Conservation (phyloP, 1,140 invertebrate species). For the Ceratoteleas bidentatus region DNA sequence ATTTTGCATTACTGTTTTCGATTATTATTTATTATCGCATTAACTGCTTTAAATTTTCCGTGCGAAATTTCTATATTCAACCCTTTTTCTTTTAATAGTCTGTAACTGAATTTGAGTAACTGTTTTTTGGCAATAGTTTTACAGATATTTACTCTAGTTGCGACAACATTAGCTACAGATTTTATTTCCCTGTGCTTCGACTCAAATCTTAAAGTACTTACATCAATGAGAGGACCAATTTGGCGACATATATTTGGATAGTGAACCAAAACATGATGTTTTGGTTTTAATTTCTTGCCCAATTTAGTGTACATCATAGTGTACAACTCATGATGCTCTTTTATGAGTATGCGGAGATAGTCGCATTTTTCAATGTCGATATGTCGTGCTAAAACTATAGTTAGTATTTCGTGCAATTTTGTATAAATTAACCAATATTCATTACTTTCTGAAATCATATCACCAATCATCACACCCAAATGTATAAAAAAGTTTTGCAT, state of each 20-base stretch:
- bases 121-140: not conserved
- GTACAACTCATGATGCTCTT: conserved; percentile 9
- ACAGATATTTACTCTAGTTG: not conserved
- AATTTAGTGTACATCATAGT: too few relatives aligned
- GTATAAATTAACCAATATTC: conserved; percentile 4
- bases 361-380: not conserved
- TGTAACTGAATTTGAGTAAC: not conserved
- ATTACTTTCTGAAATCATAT: not conserved
- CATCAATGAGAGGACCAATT: conserved; percentile 32
- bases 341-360: not conserved
- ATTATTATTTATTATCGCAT: too few relatives aligned
- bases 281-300: not conserved
- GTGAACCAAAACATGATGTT: conserved; percentile 11
- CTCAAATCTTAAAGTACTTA: conserved; percentile 35
- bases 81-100: not conserved
- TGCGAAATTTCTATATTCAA: not conserved
- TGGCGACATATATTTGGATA: conserved; percentile 25
- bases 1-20: not conserved
- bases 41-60: not conserved
- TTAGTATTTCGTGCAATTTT: not conserved
- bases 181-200: conserved; percentile 30
- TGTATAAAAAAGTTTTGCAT: conserved; percentile 6
- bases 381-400: not conserved
- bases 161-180: not conserved
- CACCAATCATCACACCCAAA: not conserved